These are phyloP conservation scores for Lophotriccus pileatus DNA, from an alignment of 2,797 vertebrate species.

Conservation along the genomic window DNA sequence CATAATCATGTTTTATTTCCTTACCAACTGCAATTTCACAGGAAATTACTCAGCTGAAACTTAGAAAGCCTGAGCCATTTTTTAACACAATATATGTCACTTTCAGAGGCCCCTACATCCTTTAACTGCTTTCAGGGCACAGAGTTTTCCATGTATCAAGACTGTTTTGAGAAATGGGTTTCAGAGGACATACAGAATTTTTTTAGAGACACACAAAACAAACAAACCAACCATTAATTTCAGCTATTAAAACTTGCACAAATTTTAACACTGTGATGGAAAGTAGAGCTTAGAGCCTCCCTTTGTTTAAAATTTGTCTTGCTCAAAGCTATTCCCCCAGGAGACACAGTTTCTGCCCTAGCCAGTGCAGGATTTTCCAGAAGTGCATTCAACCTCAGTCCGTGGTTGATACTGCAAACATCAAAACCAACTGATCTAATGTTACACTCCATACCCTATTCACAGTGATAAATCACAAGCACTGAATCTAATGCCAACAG, in stretches of 20 bases:
- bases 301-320: neutral
- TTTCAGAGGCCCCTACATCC: neutral
- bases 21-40: neutral
- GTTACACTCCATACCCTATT: neutral
- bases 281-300: neutral
- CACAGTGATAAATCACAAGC: neutral
- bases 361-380: neutral
- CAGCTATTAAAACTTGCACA: neutral
- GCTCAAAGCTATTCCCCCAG: neutral
- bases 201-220: neutral
- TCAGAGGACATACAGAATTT: neutral
- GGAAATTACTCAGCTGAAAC: conserved; percentile 37
- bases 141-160: neutral
- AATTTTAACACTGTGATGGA: neutral
- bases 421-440: neutral
- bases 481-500: neutral
- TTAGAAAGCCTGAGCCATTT: neutral
- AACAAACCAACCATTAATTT: neutral
- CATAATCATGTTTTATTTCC: neutral
- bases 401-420: neutral
- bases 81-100: neutral
- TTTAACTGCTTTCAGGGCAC: neutral
- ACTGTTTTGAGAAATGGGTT: neutral
- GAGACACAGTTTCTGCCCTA: neutral
- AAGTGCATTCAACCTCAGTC: neutral